These are phyloP conservation scores for Blera fallax DNA, from an alignment of 2,888 invertebrate species.

Conservation along the genomic window DNA sequence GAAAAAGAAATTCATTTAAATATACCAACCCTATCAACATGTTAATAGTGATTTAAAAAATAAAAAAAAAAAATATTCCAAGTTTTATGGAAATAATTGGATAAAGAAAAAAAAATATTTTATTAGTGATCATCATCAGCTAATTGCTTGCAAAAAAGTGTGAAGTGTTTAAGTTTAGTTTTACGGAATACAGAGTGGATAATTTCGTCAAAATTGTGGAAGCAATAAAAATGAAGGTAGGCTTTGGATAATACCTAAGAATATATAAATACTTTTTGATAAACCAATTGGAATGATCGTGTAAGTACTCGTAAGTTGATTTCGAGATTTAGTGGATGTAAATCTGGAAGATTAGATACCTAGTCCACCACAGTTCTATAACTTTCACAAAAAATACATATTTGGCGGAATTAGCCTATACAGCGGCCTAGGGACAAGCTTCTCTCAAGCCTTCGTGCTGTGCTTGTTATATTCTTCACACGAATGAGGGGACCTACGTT, in stretches of 20 bases:
- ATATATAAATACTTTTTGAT: background rate
- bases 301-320: background rate
- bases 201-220: conserved; percentile 81
- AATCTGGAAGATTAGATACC: too few relatives aligned
- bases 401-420: too few relatives aligned
- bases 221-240: conserved; percentile 81
- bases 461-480: too few relatives aligned
- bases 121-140: conserved; percentile 16
- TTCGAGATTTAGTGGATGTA: too few relatives aligned
- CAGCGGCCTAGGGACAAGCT: too few relatives aligned
- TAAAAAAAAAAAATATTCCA: conserved; percentile 16
- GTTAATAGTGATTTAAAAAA: too few relatives aligned
- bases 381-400: too few relatives aligned
- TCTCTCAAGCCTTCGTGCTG: too few relatives aligned
- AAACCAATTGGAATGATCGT: too few relatives aligned
- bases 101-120: background rate
- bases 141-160: conserved; percentile 33
- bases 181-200: conserved; percentile 63
- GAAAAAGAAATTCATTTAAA: conserved; percentile 18
- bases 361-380: too few relatives aligned
- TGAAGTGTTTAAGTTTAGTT: conserved; percentile 40
- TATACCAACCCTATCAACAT: too few relatives aligned
- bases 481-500: too few relatives aligned
- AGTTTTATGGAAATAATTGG: conserved; percentile 17
- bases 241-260: conserved; percentile 24